Evolutionary conservation across 2,888 invertebrate genomes (phyloP), one percentile per base, ranked within the genome.

Genomic region (Protodeltote pygarga): DNA sequence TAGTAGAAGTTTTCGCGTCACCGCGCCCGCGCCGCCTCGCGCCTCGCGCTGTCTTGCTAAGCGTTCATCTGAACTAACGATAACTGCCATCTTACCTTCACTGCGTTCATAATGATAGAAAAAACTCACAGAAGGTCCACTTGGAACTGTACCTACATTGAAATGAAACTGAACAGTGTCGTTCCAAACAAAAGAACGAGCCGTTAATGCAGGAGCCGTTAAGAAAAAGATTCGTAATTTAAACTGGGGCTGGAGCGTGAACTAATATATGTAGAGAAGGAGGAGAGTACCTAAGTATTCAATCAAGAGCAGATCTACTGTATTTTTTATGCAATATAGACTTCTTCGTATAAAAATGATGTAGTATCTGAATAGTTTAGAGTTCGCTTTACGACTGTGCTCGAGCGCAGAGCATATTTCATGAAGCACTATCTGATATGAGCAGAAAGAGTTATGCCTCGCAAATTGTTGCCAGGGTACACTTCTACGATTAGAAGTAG

Each of bases 391-490:
- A 20, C 13, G 35, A 45, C 10, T 15, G 15, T 9, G 23, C 14
- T 29, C 15, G 6, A 20, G 20, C 4, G 15, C 5, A 9, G 11
- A 27, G 39, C 49, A 27, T 32, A 14, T 27, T 9, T 21, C 39
- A 48, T 24, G 16, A 48, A 31, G 14, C 48, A 48, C 49, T 49
- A 49, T 38, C 38, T 10, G 38, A 25, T 48, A 19, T n/a, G 37
- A 37, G 29, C 48, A 38, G 20, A 10, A 15, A 21, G 17, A 17
- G 25, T 27, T 17, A 32, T 19, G 20, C 20, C 21, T 6, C 10
- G n/a, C 25, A 17, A 38, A 38, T 31, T 31, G 48, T 17, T 25
- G 5, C 6, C 6, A 16, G 10, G 14, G 13, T 23, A 24, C 25
- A 9, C 10, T 48, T 10, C 3, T 2, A 5, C 9, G 19, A 29